phyloP scores from a whole-genome alignment of 1,140 invertebrate genomes.

The Aphidius ervi region DNA sequence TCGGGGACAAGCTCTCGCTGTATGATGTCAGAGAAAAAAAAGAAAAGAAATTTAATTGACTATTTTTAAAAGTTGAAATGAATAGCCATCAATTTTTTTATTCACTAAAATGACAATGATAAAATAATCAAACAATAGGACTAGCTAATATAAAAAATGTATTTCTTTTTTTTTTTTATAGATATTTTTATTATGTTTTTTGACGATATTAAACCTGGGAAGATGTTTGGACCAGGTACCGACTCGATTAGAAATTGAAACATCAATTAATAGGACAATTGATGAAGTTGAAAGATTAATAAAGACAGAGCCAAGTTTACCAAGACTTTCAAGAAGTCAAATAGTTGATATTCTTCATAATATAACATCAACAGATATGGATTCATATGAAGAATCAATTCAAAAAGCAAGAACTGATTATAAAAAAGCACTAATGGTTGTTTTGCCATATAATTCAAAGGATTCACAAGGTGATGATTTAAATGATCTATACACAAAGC shows the following conservation, averaged over 20 bases:
- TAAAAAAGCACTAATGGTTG: conserved; percentile 55
- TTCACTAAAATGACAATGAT: no score
- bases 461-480: conserved; percentile 47
- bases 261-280: conserved; percentile 56
- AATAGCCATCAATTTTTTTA: no score
- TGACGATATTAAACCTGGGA: conserved; percentile 37
- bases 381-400: conserved; percentile 41
- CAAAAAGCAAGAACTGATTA: conserved; percentile 51
- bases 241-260: conserved; percentile 39
- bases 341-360: conserved; percentile 60
- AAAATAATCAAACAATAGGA: not conserved
- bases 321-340: conserved; percentile 55
- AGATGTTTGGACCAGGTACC: conserved; percentile 33
- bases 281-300: conserved; percentile 59
- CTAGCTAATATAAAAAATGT: not conserved
- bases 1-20: no score
- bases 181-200: conserved; percentile 37
- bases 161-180: conserved; percentile 27
- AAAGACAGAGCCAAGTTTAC: conserved; percentile 53
- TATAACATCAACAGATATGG: conserved; percentile 55
- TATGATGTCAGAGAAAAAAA: no score
- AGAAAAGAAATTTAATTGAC: no score
- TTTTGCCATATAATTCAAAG: conserved; percentile 53
- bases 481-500: conserved; percentile 55
- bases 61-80: no score